phyloP scores from a whole-genome alignment of 2,113 vertebrate genomes.

The Carassius auratus region DNA sequence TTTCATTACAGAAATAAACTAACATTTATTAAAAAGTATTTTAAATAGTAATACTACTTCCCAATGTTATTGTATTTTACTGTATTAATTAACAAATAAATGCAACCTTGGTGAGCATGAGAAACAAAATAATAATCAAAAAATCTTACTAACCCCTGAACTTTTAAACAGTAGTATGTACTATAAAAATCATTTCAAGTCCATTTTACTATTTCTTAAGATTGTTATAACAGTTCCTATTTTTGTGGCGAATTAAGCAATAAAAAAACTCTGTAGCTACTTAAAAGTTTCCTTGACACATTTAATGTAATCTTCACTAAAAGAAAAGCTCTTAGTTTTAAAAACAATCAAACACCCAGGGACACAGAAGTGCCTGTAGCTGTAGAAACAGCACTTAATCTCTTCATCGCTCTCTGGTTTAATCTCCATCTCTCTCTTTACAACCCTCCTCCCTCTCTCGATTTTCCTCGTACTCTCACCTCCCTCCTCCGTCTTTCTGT shows the following conservation, averaged over 20 bases:
- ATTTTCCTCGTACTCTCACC: conserved; percentile 53
- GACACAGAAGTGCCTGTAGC: conserved; percentile 8
- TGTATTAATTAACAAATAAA: neutral
- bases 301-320: neutral
- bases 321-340: neutral
- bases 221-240: neutral
- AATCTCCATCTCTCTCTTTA: conserved; percentile 29
- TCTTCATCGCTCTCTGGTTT: conserved; percentile 34
- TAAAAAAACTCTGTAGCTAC: neutral
- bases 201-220: neutral
- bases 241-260: neutral
- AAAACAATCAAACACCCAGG: neutral
- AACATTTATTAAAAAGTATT: too few relatives aligned
- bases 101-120: neutral
- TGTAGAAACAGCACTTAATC: conserved; percentile 1
- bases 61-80: too few relatives aligned
- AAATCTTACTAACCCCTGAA: neutral
- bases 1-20: too few relatives aligned
- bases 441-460: conserved; percentile 2
- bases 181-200: neutral
- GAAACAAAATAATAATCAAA: neutral
- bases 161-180: neutral
- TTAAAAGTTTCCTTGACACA: neutral
- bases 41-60: too few relatives aligned
- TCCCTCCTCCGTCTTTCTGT: conserved; percentile 52